phyloP scores from a whole-genome alignment of 1,140 invertebrate genomes.

The Drosophila miranda region DNA sequence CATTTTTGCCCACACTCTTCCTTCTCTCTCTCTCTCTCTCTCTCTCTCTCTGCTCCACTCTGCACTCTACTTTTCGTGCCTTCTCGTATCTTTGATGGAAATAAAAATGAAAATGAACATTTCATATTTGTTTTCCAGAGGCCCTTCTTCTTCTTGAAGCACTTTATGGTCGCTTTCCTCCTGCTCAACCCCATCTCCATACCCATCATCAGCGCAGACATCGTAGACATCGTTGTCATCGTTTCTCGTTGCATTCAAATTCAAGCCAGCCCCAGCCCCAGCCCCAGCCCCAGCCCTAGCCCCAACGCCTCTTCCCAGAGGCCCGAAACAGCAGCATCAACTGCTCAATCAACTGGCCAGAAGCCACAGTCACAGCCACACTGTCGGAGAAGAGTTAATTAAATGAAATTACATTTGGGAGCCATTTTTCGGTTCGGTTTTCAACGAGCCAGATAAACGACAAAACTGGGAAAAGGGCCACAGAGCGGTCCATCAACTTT shows the following conservation, averaged over 20 bases:
- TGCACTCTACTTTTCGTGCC: background rate
- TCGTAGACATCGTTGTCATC: no score
- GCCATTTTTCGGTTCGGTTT: slow-evolving; percentile 9
- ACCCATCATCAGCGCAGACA: no score
- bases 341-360: slow-evolving; percentile 25
- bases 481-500: background rate
- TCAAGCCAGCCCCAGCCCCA: background rate
- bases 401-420: slow-evolving; percentile 52
- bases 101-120: slow-evolving; percentile 29
- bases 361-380: slow-evolving; percentile 3
- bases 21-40: no score
- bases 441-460: background rate
- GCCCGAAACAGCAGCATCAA: background rate
- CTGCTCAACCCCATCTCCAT: no score
- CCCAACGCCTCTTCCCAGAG: background rate
- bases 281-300: background rate
- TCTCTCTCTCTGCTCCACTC: no score
- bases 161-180: slow-evolving; percentile 23
- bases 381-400: slow-evolving; percentile 38
- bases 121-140: slow-evolving; percentile 26
- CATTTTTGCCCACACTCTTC: background rate
- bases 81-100: slow-evolving; percentile 1
- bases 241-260: slow-evolving; percentile 27
- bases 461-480: background rate
- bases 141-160: slow-evolving; percentile 11